Evolutionary conservation across 2,113 vertebrate genomes (phyloP).

Genomic region (Lampris megalopsis): DNA sequence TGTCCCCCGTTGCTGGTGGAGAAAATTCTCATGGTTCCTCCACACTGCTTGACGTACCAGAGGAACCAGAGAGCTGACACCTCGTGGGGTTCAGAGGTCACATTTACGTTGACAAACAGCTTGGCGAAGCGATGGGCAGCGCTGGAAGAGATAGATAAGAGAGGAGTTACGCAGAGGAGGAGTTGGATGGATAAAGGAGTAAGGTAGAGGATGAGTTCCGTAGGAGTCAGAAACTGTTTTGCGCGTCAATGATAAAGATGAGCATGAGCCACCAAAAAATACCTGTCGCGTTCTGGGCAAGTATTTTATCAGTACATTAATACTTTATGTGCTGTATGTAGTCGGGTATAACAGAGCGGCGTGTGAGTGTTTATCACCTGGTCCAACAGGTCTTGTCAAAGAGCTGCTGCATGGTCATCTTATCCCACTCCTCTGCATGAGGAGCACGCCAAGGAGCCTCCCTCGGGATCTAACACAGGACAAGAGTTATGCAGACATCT

Average conservation of each 20-base stretch:
- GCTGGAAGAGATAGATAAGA: slow-evolving; percentile 68
- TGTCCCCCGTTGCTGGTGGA: slow-evolving; percentile 95
- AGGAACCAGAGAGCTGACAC: slow-evolving; percentile 97
- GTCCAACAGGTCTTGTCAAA: slow-evolving; percentile 95
- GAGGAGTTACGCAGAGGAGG: not conserved
- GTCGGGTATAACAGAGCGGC: not conserved
- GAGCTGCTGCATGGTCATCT: slow-evolving; percentile 93
- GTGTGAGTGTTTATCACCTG: slow-evolving; percentile 76
- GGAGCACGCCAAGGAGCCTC: slow-evolving; percentile 96
- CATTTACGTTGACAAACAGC: slow-evolving; percentile 94
- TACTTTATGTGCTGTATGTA: too few relatives aligned
- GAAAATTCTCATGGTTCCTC: slow-evolving; percentile 92
- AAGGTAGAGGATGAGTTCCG: not conserved
- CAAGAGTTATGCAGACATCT: not conserved
- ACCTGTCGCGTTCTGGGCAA: too few relatives aligned
- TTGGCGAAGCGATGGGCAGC: slow-evolving; percentile 86
- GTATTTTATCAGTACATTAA: too few relatives aligned
- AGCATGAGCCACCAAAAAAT: too few relatives aligned
- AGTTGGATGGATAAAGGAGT: not conserved
- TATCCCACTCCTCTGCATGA: slow-evolving; percentile 95
- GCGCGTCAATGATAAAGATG: too few relatives aligned
- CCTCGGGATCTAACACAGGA: slow-evolving; percentile 87
- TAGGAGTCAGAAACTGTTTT: too few relatives aligned
- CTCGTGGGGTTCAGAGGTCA: slow-evolving; percentile 95
- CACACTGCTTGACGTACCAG: slow-evolving; percentile 98